Conservation (phyloP, 30 jellyfish, hydroid and myxozoan genomes). For the Turritopsis rubra region DNA sequence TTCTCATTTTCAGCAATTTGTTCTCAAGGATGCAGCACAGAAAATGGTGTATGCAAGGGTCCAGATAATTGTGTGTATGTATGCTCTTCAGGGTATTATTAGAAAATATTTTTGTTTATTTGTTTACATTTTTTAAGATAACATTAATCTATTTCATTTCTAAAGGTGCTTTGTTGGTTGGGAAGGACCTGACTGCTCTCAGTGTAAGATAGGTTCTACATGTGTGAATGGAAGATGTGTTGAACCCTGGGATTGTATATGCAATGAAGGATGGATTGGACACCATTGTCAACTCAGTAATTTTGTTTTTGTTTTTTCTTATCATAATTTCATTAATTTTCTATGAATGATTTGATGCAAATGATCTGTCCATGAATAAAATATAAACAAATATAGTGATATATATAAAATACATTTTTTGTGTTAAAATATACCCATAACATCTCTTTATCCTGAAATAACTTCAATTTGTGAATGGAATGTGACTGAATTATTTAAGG, state of each 20-base stretch:
- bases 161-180: slow-evolving; percentile 70
- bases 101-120: slow-evolving; percentile 40
- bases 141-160: background rate
- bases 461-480: background rate
- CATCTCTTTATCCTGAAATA: background rate
- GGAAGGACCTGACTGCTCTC: slow-evolving; percentile 76
- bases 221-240: slow-evolving; percentile 80
- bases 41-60: slow-evolving; percentile 64
- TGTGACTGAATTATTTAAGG: background rate
- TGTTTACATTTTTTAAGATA: slow-evolving; percentile 17
- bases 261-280: slow-evolving; percentile 84
- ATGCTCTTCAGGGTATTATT: slow-evolving; percentile 22
- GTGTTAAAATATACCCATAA: background rate
- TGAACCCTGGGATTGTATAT: slow-evolving; percentile 70
- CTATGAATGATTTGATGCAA: background rate
- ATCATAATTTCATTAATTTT: background rate
- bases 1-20: slow-evolving; percentile 67
- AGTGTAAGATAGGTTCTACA: slow-evolving; percentile 50
- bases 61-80: slow-evolving; percentile 89
- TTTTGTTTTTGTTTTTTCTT: background rate
- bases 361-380: background rate
- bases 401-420: no score
- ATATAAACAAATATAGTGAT: background rate
- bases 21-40: slow-evolving; percentile 83
- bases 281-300: slow-evolving; percentile 58